These are phyloP conservation scores for Numenius phaeopus DNA, from an alignment of 2,797 vertebrate species.

Conservation along the genomic window DNA sequence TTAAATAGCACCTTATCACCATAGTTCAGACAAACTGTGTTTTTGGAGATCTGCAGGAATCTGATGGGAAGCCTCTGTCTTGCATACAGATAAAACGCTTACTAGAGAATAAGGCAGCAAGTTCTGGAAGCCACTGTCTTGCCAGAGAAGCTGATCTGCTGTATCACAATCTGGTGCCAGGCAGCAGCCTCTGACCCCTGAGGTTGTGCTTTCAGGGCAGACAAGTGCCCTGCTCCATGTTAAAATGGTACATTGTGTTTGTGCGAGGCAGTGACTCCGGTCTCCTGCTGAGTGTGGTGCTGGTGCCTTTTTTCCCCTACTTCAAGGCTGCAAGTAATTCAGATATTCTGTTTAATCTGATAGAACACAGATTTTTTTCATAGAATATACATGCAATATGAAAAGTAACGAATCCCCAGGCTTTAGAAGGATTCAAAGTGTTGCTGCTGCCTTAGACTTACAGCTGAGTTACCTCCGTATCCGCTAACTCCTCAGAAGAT, in stretches of 20 bases:
- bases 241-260: background rate
- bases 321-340: background rate
- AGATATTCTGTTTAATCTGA: background rate
- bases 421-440: background rate
- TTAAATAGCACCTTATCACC: background rate
- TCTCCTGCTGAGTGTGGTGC: background rate
- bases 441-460: background rate
- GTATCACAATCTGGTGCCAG: background rate
- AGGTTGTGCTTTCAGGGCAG: background rate
- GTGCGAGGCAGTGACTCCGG: background rate
- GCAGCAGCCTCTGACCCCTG: background rate
- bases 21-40: background rate
- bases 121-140: background rate
- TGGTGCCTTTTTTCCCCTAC: background rate
- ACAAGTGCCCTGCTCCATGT: background rate
- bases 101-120: background rate
- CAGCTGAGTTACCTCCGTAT: background rate
- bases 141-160: background rate
- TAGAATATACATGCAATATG: background rate
- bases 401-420: background rate
- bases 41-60: background rate
- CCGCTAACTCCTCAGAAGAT: background rate
- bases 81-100: background rate
- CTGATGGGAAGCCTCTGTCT: background rate
- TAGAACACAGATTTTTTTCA: background rate